These are phyloP conservation scores for Rutilus rutilus DNA, from an alignment of 2,113 vertebrate species.

Conservation along the genomic window DNA sequence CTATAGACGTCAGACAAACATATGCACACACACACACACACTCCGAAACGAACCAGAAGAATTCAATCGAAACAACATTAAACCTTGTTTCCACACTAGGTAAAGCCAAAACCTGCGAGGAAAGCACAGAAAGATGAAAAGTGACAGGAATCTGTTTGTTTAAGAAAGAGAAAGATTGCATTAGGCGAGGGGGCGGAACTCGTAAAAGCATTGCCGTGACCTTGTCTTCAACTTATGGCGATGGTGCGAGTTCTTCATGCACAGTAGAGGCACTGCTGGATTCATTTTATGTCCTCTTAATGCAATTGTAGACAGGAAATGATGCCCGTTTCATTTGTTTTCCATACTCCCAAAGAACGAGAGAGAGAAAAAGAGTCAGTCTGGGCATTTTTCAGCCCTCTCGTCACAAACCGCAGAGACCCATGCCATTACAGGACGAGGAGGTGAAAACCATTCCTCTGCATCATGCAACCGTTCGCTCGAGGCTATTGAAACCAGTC, in stretches of 20 bases:
- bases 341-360: constrained; percentile 31
- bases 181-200: neutral
- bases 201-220: neutral
- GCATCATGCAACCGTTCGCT: constrained; percentile 49
- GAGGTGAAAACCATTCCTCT: constrained; percentile 50
- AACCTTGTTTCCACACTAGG: neutral
- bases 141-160: neutral
- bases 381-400: constrained; percentile 57
- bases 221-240: neutral
- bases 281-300: constrained; percentile 21
- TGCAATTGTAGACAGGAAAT: constrained; percentile 47
- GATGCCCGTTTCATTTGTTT: constrained; percentile 53
- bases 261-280: constrained; percentile 13
- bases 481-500: constrained; percentile 45
- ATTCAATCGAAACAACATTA: neutral
- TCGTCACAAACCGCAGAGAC: constrained; percentile 60
- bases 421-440: constrained; percentile 48
- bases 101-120: neutral
- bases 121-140: neutral
- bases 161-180: neutral
- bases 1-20: constrained; percentile 10
- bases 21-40: constrained; percentile 24
- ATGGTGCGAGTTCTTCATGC: neutral
- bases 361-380: constrained; percentile 21
- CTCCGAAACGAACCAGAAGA: neutral